phyloP scores from a whole-genome alignment of 2,888 invertebrate species.

The Limenitis camilla region DNA sequence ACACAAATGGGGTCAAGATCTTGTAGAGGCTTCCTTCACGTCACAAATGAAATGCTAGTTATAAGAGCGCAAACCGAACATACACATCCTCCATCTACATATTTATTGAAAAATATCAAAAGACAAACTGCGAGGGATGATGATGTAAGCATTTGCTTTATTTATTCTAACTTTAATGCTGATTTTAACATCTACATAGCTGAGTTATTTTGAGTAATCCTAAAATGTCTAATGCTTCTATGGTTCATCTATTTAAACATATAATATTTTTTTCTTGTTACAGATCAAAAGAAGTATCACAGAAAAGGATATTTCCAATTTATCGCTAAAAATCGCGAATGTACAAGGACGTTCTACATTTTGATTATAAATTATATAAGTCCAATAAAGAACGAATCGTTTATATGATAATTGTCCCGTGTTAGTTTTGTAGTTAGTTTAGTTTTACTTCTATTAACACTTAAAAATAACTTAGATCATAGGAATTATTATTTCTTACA shows the following conservation, averaged over 20 bases:
- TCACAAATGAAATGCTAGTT: slow-evolving; percentile 56
- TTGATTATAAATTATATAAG: slow-evolving; percentile 23
- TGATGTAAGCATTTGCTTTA: slow-evolving; percentile 25
- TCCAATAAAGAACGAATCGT: not conserved
- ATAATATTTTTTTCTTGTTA: slow-evolving; percentile 4
- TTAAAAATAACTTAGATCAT: no score
- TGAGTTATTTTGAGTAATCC: no score
- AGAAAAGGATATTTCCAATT: slow-evolving; percentile 1
- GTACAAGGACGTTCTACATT: slow-evolving; percentile 47
- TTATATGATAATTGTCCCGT: not conserved
- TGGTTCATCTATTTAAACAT: not conserved
- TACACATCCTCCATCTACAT: slow-evolving; percentile 60
- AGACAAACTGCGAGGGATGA: slow-evolving; percentile 28
- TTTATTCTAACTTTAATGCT: not conserved
- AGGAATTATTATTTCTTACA: not conserved
- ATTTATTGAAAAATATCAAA: slow-evolving; percentile 45
- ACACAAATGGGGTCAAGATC: slow-evolving; percentile 68
- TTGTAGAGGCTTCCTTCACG: slow-evolving; percentile 62
- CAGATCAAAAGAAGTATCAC: slow-evolving; percentile 7
- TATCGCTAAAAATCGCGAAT: slow-evolving; percentile 42
- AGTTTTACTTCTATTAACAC: no score
- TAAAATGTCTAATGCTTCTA: no score
- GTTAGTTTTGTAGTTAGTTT: no score
- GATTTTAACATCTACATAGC: no score
- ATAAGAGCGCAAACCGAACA: slow-evolving; percentile 58